Percentiles rank a stretch among this genome's conserved stretches.
phyloP scores from a whole-genome alignment of 2,113 vertebrate genomes.

The Terrapene triunguis region DNA sequence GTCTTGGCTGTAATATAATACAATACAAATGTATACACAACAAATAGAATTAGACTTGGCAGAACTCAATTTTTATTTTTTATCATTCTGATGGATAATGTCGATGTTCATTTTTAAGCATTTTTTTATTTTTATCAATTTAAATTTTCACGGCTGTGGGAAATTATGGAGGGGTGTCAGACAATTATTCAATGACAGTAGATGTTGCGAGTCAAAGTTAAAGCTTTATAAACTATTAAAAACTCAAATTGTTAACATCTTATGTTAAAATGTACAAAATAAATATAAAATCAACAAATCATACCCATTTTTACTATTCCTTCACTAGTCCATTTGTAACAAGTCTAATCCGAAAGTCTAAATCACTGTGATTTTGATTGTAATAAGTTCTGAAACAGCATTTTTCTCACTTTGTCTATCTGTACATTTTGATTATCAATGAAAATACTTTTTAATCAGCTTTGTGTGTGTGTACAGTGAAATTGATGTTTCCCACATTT shows the following conservation, averaged over 20 bases:
- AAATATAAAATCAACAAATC: background rate
- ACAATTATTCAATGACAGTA: background rate
- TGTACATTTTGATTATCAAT: background rate
- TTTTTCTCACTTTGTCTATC: background rate
- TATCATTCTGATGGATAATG: background rate
- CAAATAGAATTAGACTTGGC: background rate
- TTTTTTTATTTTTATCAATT: background rate
- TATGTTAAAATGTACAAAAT: background rate
- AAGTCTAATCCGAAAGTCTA: background rate
- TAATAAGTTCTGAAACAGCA: background rate
- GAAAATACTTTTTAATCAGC: background rate
- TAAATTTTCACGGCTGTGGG: background rate
- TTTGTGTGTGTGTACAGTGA: background rate
- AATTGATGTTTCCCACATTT: background rate
- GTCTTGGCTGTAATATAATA: conserved; percentile 16
- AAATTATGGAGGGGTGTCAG: background rate
- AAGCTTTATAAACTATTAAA: background rate
- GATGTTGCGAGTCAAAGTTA: background rate
- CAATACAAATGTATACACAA: background rate
- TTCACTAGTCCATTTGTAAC: background rate
- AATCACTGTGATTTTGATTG: background rate
- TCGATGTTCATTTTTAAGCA: background rate
- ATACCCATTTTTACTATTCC: background rate
- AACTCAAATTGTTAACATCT: background rate
- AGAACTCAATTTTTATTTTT: background rate